Percentiles rank a stretch among this genome's conserved stretches.
These are phyloP conservation scores for Eumeta japonica DNA, from an alignment of 1,140 invertebrate species.

Conservation along the genomic window DNA sequence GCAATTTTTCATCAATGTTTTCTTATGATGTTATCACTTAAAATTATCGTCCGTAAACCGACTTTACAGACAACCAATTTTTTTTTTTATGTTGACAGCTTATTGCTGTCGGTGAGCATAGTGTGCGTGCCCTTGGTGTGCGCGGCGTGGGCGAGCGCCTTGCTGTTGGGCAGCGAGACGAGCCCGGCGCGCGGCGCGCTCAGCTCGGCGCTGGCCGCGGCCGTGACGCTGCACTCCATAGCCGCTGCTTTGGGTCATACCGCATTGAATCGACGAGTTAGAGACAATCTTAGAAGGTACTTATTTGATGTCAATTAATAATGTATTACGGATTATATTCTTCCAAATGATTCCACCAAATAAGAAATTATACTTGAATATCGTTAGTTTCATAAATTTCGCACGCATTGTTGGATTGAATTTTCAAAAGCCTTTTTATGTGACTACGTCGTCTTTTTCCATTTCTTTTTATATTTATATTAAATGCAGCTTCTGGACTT, in stretches of 20 bases:
- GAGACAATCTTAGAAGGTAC: conserved; percentile 62
- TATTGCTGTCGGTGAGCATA: conserved; percentile 35
- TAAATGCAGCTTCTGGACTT: no score
- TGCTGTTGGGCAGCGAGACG: conserved; percentile 37
- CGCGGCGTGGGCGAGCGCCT: conserved; percentile 35
- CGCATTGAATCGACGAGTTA: conserved; percentile 75
- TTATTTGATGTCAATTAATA: conserved; percentile 2
- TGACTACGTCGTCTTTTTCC: no score
- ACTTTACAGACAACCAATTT: not conserved
- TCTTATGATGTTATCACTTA: no score
- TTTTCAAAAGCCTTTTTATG: no score
- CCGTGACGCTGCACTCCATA: conserved; percentile 70
- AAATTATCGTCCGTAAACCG: not conserved
- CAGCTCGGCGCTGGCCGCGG: conserved; percentile 70
- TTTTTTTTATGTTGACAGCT: conserved; percentile 14
- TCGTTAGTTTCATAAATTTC: not conserved
- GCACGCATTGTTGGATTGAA: not conserved
- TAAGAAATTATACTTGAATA: not conserved
- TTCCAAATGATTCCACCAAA: not conserved
- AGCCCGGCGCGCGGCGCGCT: conserved; percentile 55
- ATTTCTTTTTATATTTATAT: no score
- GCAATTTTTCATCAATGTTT: no score
- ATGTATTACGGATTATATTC: not conserved
- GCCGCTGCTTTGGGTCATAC: conserved; percentile 83
- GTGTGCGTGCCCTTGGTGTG: conserved; percentile 32